Base-by-base conservation (phyloP, 2,113 vertebrate genomes). In the Odocoileus hemionus region DNA sequence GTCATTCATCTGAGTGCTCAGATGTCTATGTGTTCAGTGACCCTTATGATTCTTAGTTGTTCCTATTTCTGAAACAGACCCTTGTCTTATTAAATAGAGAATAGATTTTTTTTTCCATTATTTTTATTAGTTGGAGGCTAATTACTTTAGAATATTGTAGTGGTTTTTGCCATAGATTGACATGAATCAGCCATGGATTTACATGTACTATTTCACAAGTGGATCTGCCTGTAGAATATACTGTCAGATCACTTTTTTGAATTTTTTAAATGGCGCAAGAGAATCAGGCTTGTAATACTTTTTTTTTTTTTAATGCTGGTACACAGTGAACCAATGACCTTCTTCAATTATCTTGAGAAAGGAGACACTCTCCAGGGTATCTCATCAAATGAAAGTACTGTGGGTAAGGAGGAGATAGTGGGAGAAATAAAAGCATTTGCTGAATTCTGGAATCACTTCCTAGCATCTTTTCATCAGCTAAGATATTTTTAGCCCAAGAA, bases 391-490 rank as follows among this genome's bases (percentile, higher is more conserved):
- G 12, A 39, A 80, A 96, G 74, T 8, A 74, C 45, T 76, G 6
- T 7, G 2, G 50, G 26, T 60, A 70, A 86, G 58, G 92, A 92
- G 33, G 26, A 12, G 14, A 6, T n/a, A 74, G 17, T 10, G 47
- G 26, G 36, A 94, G 57, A n/a, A 89, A 74, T 3, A 74, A 54
- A 89, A 91, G 52, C 36, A 85, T 96, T 26, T 87, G 64, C 21
- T 91, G 60, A 84, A 93, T 95, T 61, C 87, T 84, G 28, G 23
- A 96, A 26, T 92, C 87, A 88, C 26, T 86, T n/a, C 43, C 55
- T 83, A 39, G 91, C 54, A 88, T 85, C 86, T n/a, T 93, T 90
- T 96, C 78, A 91, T 39, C 57, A 95, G 43, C 39, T 82, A 57
- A 85, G 91, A 57, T 84, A 92, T 83, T 94, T 90, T 82, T 70